phyloP scores from a whole-genome alignment of 2,797 vertebrate species.

The Jordanella pulchra region DNA sequence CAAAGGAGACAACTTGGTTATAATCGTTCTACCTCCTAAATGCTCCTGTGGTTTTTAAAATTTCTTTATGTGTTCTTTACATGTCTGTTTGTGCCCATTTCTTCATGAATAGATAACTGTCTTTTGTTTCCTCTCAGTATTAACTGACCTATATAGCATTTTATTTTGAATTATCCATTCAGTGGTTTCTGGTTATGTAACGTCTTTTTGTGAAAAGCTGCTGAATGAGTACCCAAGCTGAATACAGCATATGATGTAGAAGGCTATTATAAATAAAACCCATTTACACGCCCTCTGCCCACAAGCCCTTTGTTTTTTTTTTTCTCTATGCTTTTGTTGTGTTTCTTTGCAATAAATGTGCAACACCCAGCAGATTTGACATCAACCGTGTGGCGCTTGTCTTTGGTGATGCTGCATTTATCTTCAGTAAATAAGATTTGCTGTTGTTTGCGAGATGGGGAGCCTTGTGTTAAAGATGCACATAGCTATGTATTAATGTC shows the following conservation, averaged over 20 bases:
- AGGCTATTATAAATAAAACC: conserved; percentile 59
- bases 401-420: background rate
- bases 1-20: background rate
- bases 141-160: conserved; percentile 48
- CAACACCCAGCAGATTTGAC: conserved; percentile 7
- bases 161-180: conserved; percentile 44
- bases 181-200: conserved; percentile 48
- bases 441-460: conserved; percentile 10
- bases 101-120: conserved; percentile 17
- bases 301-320: conserved; percentile 11
- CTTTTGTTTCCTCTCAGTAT: conserved; percentile 12
- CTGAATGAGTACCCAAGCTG: conserved; percentile 27
- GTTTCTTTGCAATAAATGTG: conserved; percentile 13
- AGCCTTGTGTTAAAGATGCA: background rate
- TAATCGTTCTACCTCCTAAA: background rate
- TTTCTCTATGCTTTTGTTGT: background rate
- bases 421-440: background rate
- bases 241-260: conserved; percentile 39
- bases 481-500: conserved; percentile 2
- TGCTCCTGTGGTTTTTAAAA: background rate
- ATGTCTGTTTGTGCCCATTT: background rate
- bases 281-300: conserved; percentile 26
- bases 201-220: conserved; percentile 40
- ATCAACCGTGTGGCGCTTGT: background rate
- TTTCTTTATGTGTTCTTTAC: background rate